phyloP scores from a whole-genome alignment of 2,888 invertebrate genomes.

The Timandra comae region DNA sequence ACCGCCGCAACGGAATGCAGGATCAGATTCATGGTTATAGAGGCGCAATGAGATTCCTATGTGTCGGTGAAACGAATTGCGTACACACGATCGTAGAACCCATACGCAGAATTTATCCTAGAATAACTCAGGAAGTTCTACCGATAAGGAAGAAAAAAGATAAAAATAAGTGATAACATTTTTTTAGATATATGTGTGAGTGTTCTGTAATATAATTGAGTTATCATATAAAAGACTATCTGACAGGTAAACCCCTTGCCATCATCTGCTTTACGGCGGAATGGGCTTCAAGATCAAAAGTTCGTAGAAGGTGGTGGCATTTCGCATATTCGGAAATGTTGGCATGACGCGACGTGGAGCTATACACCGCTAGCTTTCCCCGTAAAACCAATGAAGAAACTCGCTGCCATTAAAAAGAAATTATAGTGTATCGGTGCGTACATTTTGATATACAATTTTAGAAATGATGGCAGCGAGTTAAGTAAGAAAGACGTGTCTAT shows the following conservation, averaged over 20 bases:
- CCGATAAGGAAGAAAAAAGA: constrained; percentile 48
- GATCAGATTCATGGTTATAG: constrained; percentile 65
- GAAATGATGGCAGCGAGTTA: constrained; percentile 6
- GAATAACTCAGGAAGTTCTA: constrained; percentile 49
- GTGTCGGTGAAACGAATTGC: constrained; percentile 34
- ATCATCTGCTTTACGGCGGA: constrained; percentile 58
- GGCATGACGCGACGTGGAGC: constrained; percentile 45
- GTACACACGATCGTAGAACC: constrained; percentile 53
- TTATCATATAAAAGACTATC: constrained; percentile 18
- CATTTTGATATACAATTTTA: constrained; percentile 21
- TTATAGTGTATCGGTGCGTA: constrained; percentile 34
- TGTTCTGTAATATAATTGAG: constrained; percentile 6
- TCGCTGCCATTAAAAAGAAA: constrained; percentile 43
- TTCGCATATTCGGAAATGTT: constrained; percentile 56
- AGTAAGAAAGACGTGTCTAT: neutral
- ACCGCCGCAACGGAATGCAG: constrained; percentile 60
- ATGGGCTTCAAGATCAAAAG: constrained; percentile 64
- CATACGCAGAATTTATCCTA: constrained; percentile 39
- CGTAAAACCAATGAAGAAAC: constrained; percentile 58
- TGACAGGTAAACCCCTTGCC: constrained; percentile 57
- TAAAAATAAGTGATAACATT: constrained; percentile 32
- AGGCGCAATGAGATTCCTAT: constrained; percentile 55
- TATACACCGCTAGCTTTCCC: constrained; percentile 42
- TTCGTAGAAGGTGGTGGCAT: constrained; percentile 55
- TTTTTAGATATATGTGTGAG: constrained; percentile 1